phyloP scores from a whole-genome alignment of 2,888 invertebrate species.

The Osmoderma eremita region DNA sequence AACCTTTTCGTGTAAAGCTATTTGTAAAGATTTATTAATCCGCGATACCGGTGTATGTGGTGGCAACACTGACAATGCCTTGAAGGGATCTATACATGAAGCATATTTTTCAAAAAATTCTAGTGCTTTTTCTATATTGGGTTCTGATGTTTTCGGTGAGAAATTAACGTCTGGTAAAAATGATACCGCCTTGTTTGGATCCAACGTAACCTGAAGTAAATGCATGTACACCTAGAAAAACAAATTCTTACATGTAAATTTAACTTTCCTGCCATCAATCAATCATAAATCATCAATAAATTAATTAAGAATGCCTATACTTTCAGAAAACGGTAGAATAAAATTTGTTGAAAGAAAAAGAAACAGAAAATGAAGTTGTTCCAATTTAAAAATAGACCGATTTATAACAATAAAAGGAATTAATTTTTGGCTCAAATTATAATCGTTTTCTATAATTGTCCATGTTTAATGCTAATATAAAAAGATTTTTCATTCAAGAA shows the following conservation, averaged over 20 bases:
- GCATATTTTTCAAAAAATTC: constrained; percentile 85
- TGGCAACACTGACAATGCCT: constrained; percentile 83
- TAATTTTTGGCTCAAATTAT: too few relatives aligned
- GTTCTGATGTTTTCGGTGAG: constrained; percentile 72
- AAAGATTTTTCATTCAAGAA: neutral
- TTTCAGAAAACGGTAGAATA: too few relatives aligned
- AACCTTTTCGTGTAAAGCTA: constrained; percentile 76
- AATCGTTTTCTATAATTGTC: too few relatives aligned
- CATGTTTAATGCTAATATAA: too few relatives aligned
- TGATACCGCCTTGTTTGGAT: constrained; percentile 57
- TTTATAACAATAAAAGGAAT: too few relatives aligned
- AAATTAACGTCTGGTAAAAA: constrained; percentile 58
- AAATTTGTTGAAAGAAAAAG: too few relatives aligned
- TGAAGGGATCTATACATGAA: constrained; percentile 82
- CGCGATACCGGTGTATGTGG: constrained; percentile 80
- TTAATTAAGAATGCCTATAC: too few relatives aligned
- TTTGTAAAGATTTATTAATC: constrained; percentile 67
- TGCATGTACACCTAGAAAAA: constrained; percentile 58
- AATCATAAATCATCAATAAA: too few relatives aligned
- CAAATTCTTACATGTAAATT: constrained; percentile 10
- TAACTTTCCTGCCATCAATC: too few relatives aligned
- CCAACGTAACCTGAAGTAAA: constrained; percentile 60
- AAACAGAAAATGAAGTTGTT: too few relatives aligned
- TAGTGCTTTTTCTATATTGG: constrained; percentile 83
- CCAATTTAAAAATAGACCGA: too few relatives aligned